Evolutionary conservation across 2,797 vertebrate genomes (phyloP), one percentile per base, ranked within the genome.

Genomic region (Glyptemys insculpta): DNA sequence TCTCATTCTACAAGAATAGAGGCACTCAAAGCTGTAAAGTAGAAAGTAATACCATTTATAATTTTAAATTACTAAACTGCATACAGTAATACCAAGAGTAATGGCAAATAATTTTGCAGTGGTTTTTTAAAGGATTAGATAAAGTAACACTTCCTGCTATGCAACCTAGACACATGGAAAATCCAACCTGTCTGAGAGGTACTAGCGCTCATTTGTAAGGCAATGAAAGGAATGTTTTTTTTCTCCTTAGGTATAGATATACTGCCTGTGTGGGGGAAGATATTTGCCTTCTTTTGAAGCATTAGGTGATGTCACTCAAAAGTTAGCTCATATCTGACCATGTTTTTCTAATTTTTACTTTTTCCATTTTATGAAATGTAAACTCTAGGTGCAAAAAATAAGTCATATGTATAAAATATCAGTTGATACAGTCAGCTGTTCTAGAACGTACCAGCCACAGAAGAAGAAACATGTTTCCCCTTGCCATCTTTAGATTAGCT

Each of bases 161-260:
- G 27, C 74, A 76, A 16, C 27, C 14, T 7, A 47, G 12, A 47
- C 44, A 16, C 25, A 29, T 29, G 44, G 25, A 76, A 19, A 68
- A 68, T 68, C 2, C 65, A 68, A 68, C n/a, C 65, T 65, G 31
- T 9, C 62, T 12, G n/a, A n/a, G 27, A 53, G 37, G 5, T 23
- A 1, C 31, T 52, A 3, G 16, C 31, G 34, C 37, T 74, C 52
- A 79, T 14, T 21, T 62, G 25, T 49, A 34, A 74, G 44, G 34
- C 25, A 49, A 31, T 1, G 14, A 27, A 27, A 89, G 12, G 0
- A 1, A 21, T 1, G 21, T 2, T 0, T 37, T 37, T 37, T 62
- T 41, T 12, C 41, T 34, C 56, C 49, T 16, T 31, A 44, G 12
- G 3, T 25, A 49, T 19, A 41, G n/a, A 62, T 12, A 27, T 4